Conservation (phyloP, 2,113 vertebrate genomes). For the Seriola quinqueradiata region DNA sequence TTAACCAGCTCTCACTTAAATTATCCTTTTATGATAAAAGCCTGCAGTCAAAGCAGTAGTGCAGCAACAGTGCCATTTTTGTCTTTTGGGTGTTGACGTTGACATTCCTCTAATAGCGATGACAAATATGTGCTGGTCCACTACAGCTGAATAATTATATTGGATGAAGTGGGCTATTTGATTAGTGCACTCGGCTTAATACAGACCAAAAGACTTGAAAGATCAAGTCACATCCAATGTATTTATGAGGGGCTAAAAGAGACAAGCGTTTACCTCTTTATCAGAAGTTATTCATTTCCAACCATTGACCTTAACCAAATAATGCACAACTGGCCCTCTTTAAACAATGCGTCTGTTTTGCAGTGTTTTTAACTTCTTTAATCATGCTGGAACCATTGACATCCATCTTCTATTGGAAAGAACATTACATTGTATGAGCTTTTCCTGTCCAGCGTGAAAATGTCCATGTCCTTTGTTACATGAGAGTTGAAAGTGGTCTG, state of each 20-base stretch:
- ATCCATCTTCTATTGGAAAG: neutral
- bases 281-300: neutral
- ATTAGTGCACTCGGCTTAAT: neutral
- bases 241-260: neutral
- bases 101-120: neutral
- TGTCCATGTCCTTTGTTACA: constrained; percentile 3
- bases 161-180: neutral
- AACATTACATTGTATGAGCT: constrained; percentile 5
- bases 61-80: neutral
- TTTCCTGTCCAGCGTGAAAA: constrained; percentile 2
- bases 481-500: neutral
- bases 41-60: neutral
- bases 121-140: neutral
- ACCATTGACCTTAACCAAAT: neutral
- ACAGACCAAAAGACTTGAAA: neutral
- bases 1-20: constrained; percentile 28
- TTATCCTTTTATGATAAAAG: constrained; percentile 32
- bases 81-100: neutral
- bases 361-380: neutral
- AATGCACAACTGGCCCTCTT: neutral
- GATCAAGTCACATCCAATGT: neutral
- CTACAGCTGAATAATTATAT: constrained; percentile 8
- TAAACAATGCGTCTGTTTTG: neutral
- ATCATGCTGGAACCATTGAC: neutral
- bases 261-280: neutral